Conservation (phyloP, 2,888 invertebrate species). For the Hypercompe scribonia region DNA sequence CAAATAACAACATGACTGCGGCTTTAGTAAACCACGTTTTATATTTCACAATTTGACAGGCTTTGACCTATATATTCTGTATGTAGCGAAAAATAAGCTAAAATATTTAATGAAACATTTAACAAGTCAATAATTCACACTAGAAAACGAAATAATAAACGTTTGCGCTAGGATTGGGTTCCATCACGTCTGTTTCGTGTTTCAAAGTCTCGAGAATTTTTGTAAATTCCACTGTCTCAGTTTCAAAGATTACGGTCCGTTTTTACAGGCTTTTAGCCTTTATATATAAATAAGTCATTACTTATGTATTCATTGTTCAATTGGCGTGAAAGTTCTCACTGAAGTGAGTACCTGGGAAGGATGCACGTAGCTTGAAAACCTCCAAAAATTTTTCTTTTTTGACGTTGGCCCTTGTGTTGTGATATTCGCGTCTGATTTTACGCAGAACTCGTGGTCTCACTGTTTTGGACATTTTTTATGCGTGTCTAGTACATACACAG, state of each 20-base stretch:
- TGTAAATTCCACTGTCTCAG: not conserved
- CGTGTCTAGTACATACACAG: too few relatives aligned
- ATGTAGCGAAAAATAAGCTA: conserved; percentile 26
- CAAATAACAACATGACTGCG: conserved; percentile 28
- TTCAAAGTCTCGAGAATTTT: not conserved
- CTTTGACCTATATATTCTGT: conserved; percentile 34
- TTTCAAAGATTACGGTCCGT: not conserved
- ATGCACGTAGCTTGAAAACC: too few relatives aligned
- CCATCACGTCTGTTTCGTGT: not conserved
- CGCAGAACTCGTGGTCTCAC: too few relatives aligned
- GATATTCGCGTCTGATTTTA: too few relatives aligned
- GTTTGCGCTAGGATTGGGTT: not conserved
- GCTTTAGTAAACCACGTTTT: conserved; percentile 22
- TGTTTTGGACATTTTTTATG: too few relatives aligned
- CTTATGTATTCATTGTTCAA: too few relatives aligned
- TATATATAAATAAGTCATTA: too few relatives aligned
- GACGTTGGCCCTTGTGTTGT: too few relatives aligned
- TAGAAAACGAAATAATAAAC: not conserved
- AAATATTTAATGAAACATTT: conserved; percentile 23
- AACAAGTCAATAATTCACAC: not conserved
- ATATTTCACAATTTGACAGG: conserved; percentile 25
- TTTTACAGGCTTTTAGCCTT: too few relatives aligned
- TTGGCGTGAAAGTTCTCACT: too few relatives aligned
- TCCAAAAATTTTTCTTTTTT: too few relatives aligned
- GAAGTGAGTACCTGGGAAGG: too few relatives aligned